Percentiles rank a stretch among this genome's conserved stretches.
Evolutionary conservation across 2,888 invertebrate genomes (phyloP).

Genomic region (Iselma pallidipennis): DNA sequence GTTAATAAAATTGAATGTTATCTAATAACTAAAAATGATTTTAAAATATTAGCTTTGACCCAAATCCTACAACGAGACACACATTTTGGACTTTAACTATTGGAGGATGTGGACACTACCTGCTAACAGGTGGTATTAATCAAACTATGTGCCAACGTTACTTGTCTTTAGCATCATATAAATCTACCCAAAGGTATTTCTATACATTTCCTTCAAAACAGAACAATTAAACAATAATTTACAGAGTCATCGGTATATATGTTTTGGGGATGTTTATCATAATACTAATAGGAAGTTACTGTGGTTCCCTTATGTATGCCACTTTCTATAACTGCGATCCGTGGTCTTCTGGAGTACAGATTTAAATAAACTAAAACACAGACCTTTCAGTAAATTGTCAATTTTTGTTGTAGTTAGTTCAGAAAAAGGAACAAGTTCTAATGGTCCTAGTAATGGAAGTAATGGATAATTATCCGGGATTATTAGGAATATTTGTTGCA

Average conservation of each 20-base stretch:
- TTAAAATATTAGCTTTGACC: not conserved
- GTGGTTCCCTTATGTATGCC: not conserved
- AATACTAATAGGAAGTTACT: constrained; percentile 62
- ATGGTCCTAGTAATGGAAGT: not conserved
- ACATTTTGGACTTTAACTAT: constrained; percentile 73
- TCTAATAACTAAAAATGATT: not conserved
- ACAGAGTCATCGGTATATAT: constrained; percentile 67
- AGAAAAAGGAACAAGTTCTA: constrained; percentile 3
- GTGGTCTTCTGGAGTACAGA: not conserved
- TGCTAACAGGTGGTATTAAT: constrained; percentile 76
- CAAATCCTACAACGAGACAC: not conserved
- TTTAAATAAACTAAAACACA: no score
- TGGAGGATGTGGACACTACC: constrained; percentile 76
- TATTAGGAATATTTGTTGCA: constrained; percentile 46
- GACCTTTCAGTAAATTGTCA: not conserved
- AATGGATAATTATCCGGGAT: not conserved
- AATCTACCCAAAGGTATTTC: constrained; percentile 61
- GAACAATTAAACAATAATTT: not conserved
- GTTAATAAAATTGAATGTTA: no score
- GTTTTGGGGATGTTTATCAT: constrained; percentile 65
- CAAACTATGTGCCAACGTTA: constrained; percentile 87
- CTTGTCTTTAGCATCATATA: constrained; percentile 70
- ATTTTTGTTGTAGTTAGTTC: constrained; percentile 53
- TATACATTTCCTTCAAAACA: not conserved
- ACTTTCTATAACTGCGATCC: not conserved